Percentiles rank a stretch among this genome's conserved stretches.
Conservation (phyloP, 2,797 vertebrate species). For the Zenarchopterus dispar region DNA sequence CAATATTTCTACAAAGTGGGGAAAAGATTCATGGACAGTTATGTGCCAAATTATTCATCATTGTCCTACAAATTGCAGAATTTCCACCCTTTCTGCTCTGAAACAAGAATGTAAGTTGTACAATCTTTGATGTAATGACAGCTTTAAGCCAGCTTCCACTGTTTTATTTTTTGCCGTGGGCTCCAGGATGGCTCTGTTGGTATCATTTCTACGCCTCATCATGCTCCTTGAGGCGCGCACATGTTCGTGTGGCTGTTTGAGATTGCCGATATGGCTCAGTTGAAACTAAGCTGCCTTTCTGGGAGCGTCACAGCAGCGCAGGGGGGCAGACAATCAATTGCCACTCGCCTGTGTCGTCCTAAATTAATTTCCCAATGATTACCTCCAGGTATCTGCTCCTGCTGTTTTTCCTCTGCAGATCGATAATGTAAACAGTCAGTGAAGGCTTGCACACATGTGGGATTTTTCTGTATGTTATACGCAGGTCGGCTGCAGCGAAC, state of each 20-base stretch:
- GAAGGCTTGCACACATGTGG: conserved; percentile 17
- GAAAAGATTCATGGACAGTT: conserved; percentile 22
- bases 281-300: conserved; percentile 42
- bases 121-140: conserved; percentile 38
- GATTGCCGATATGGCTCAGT: conserved; percentile 36
- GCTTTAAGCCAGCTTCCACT: conserved; percentile 26
- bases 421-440: conserved; percentile 59
- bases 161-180: conserved; percentile 7
- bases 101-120: conserved; percentile 18
- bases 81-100: conserved; percentile 1
- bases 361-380: conserved; percentile 68
- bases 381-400: conserved; percentile 54
- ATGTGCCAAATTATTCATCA: conserved; percentile 51
- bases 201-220: conserved; percentile 49
- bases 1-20: conserved; percentile 39
- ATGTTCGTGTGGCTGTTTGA: conserved; percentile 15
- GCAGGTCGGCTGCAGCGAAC: conserved; percentile 26
- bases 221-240: conserved; percentile 15
- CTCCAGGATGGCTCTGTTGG: conserved; percentile 27
- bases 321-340: conserved; percentile 59
- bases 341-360: conserved; percentile 42
- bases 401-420: conserved; percentile 53
- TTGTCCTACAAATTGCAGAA: neutral
- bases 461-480: conserved; percentile 13
- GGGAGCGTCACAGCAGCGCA: conserved; percentile 24